These are phyloP conservation scores for Megastigmus dorsalis DNA, from an alignment of 2,888 invertebrate species.

Conservation along the genomic window DNA sequence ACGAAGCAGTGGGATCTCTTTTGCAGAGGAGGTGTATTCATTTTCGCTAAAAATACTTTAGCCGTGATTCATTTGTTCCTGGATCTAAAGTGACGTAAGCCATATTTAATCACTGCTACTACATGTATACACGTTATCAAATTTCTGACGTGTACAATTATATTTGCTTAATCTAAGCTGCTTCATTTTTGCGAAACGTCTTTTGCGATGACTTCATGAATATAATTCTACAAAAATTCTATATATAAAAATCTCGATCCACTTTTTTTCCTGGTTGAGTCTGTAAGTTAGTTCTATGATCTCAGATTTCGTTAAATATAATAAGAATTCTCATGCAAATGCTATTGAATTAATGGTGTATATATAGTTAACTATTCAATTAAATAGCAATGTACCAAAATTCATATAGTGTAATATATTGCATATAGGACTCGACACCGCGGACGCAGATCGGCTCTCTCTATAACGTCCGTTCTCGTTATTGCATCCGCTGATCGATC, in stretches of 20 bases:
- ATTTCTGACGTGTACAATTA: not conserved
- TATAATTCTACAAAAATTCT: not conserved
- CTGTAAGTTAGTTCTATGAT: too few species aligned
- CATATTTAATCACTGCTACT: slow-evolving; percentile 21
- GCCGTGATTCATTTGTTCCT: slow-evolving; percentile 37
- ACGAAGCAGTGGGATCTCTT: not conserved
- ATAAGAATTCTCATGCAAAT: too few species aligned
- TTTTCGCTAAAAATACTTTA: slow-evolving; percentile 45
- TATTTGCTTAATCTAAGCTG: not conserved
- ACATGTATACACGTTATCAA: slow-evolving; percentile 22
- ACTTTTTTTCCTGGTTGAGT: too few species aligned
- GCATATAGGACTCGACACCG: not conserved
- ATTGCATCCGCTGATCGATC: slow-evolving; percentile 50
- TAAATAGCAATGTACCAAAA: too few species aligned
- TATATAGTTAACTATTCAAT: too few species aligned
- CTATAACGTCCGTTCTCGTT: slow-evolving; percentile 20
- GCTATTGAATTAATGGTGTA: too few species aligned
- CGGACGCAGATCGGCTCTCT: not conserved
- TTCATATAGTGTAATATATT: too few species aligned
- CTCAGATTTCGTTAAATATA: too few species aligned
- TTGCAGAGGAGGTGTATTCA: slow-evolving; percentile 18
- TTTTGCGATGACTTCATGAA: too few species aligned
- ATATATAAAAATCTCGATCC: too few species aligned
- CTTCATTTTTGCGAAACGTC: too few species aligned
- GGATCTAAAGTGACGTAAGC: slow-evolving; percentile 31